A percentile compares a stretch with the other conserved stretches of the same genome.
These are phyloP conservation scores for Megalops cyprinoides DNA, from an alignment of 2,797 vertebrate genomes.

Conservation along the genomic window DNA sequence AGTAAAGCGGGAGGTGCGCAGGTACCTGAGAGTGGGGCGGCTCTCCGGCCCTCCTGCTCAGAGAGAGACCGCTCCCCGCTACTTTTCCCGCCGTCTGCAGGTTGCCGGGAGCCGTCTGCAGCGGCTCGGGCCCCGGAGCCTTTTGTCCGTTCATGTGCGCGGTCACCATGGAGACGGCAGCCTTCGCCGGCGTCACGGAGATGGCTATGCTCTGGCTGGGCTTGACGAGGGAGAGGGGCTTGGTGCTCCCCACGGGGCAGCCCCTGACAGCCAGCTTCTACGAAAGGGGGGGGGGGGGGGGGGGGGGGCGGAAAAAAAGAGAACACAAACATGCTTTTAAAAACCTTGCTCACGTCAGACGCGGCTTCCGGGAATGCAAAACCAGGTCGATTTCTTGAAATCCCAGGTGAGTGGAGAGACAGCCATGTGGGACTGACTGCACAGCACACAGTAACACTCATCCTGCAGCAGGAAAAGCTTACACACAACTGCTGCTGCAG, in stretches of 20 bases:
- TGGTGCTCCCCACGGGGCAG: slow-evolving; percentile 76
- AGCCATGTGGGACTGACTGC: no score
- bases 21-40: slow-evolving; percentile 72
- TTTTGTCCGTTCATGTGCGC: slow-evolving; percentile 83
- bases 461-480: no score
- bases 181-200: slow-evolving; percentile 77
- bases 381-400: no score
- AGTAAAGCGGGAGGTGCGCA: neutral
- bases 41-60: slow-evolving; percentile 66
- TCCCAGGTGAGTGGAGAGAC: no score
- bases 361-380: no score
- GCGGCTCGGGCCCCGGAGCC: slow-evolving; percentile 67
- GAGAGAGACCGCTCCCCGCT: slow-evolving; percentile 54
- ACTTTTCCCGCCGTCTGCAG: slow-evolving; percentile 71
- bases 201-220: slow-evolving; percentile 76
- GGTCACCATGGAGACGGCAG: slow-evolving; percentile 84
- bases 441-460: no score
- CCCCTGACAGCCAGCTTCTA: slow-evolving; percentile 83
- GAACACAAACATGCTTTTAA: neutral
- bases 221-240: slow-evolving; percentile 77
- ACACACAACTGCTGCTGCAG: no score
- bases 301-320: neutral
- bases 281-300: slow-evolving; percentile 11
- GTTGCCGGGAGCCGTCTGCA: slow-evolving; percentile 77
- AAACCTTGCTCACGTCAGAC: no score